Evolutionary conservation across 2,113 vertebrate genomes (phyloP).

Genomic region (Phocoena sinus): DNA sequence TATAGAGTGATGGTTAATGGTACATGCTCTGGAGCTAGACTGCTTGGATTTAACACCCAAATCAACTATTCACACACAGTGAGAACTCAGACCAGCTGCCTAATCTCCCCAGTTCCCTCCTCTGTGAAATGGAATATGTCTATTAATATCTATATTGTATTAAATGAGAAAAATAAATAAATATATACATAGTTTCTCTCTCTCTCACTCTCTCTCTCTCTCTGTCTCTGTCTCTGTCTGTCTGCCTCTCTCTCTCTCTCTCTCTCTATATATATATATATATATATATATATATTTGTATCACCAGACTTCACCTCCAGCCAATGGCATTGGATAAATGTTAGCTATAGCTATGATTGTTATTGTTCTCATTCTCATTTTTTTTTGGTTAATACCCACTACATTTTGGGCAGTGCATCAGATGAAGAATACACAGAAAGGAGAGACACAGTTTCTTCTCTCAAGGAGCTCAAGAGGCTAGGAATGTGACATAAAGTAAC

Average conservation of each 20-base stretch:
- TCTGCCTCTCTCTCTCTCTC: too few species aligned
- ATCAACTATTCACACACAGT: not conserved
- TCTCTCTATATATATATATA: too few species aligned
- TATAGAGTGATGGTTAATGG: not conserved
- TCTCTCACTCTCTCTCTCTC: too few species aligned
- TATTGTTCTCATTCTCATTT: not conserved
- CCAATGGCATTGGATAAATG: not conserved
- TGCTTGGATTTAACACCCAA: not conserved
- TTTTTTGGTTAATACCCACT: not conserved
- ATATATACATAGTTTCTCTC: too few species aligned
- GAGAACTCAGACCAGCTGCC: not conserved
- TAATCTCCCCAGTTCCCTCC: not conserved
- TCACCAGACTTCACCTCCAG: not conserved
- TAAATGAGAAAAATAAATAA: not conserved
- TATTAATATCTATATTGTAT: not conserved
- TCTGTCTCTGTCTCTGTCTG: too few species aligned
- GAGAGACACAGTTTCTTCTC: not conserved
- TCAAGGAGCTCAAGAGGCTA: not conserved
- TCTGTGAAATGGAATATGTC: not conserved
- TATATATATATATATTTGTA: too few species aligned
- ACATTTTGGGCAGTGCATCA: not conserved
- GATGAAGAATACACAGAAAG: not conserved
- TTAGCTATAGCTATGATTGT: rapidly evolving
- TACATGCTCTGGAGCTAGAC: not conserved
- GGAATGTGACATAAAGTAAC: not conserved